Conservation (phyloP, 1,140 invertebrate species). For the Apocrypta bakeri region DNA sequence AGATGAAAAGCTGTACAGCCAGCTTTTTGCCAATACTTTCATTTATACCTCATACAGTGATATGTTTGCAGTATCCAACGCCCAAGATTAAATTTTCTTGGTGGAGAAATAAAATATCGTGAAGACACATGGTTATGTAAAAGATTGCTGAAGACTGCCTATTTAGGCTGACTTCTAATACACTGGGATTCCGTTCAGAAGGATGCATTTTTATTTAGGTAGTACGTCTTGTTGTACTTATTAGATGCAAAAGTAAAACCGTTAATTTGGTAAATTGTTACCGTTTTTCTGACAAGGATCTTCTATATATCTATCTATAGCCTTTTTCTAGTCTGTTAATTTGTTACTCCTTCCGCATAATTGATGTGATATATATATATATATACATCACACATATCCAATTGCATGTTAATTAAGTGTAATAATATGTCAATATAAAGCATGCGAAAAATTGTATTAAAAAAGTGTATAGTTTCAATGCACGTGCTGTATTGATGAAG, state of each 20-base stretch:
- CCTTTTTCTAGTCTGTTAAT: not conserved
- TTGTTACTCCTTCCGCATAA: not conserved
- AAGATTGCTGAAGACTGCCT: conserved; percentile 42
- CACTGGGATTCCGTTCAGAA: conserved; percentile 19
- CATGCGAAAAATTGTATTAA: not conserved
- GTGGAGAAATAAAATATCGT: conserved; percentile 83
- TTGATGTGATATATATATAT: not conserved
- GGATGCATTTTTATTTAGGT: conserved; percentile 20
- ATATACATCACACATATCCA: too few relatives aligned
- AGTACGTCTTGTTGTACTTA: not conserved
- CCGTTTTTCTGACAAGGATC: not conserved
- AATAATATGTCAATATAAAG: not conserved
- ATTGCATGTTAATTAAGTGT: not conserved
- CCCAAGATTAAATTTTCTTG: conserved; percentile 79
- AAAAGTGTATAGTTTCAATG: not conserved
- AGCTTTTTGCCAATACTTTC: conserved; percentile 71
- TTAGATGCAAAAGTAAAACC: not conserved
- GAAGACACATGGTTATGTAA: conserved; percentile 73
- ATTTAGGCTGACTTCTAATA: conserved; percentile 31
- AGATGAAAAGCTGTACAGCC: conserved; percentile 65
- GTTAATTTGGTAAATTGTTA: not conserved
- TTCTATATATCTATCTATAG: not conserved
- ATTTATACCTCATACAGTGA: conserved; percentile 69
- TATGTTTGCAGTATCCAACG: conserved; percentile 73
- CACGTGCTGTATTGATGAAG: not conserved